phyloP scores from a whole-genome alignment of 2,888 invertebrate genomes.

The Acanthosepion pharaonis region DNA sequence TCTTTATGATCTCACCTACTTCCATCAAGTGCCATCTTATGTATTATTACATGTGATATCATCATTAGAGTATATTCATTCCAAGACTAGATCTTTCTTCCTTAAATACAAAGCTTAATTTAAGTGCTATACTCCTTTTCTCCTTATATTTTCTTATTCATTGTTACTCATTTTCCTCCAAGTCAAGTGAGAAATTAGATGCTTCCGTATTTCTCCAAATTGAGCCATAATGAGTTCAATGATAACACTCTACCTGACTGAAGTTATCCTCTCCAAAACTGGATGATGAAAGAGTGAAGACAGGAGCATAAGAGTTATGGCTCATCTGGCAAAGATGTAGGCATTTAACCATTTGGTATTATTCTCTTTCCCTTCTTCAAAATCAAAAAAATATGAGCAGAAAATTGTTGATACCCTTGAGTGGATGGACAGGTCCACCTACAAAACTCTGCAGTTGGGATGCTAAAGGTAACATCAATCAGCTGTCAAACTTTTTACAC shows the following conservation, averaged over 20 bases:
- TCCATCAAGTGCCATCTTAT: background rate
- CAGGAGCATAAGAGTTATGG: background rate
- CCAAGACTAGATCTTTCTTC: background rate
- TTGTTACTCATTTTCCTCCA: background rate
- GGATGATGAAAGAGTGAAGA: background rate
- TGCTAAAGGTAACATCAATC: too few species aligned
- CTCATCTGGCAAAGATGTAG: background rate
- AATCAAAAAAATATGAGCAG: too few species aligned
- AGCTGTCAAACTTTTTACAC: too few species aligned
- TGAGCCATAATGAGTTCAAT: background rate
- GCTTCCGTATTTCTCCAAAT: background rate
- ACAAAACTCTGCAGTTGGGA: too few species aligned
- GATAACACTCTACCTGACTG: background rate
- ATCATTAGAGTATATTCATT: background rate
- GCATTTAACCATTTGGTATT: background rate
- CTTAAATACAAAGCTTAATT: background rate
- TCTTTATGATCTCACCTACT: background rate
- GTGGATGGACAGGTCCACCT: too few species aligned
- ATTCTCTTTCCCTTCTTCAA: background rate
- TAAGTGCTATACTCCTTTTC: background rate
- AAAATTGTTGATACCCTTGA: too few species aligned
- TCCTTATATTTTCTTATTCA: background rate
- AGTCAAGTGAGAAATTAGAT: constrained; percentile 8
- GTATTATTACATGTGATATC: background rate
- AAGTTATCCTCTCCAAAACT: background rate